Evolutionary conservation across 2,888 invertebrate genomes (phyloP), one percentile per base, ranked within the genome.

Genomic region (Danaus chrysippus): DNA sequence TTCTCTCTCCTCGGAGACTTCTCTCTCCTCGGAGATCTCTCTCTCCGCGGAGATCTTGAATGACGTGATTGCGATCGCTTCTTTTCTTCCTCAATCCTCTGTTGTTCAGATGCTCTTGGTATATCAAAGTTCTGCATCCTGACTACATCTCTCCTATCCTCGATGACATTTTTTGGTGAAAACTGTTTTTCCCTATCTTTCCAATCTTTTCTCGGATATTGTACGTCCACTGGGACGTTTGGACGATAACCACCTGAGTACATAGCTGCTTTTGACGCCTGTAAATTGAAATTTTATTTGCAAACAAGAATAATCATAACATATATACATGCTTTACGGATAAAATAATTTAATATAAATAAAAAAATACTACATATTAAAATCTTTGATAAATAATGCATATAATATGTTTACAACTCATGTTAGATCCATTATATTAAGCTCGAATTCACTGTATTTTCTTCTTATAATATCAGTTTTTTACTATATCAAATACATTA

Each of bases 241-340:
- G 79, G 77, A 52, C 83, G 84, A 68, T 82, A 88, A 70, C 82
- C 87, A 81, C 83, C 84, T 79, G 87, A 76, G 82, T 87, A 89
- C 77, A 82, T 82, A 80, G 77, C 78, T 83, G 84, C 83, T 67
- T 81, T 87, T 76, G 81, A 73, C 71, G 84, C 87, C 90, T 90
- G 89, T 72, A 89, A 90, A 87, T 83, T 81, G 73, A 89, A 90
- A 86, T 75, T 76, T 75, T 74, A 75, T 78, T 83, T 85, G 86
- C 81, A 83, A 81, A 82, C 74, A 77, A 68, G 62, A 67, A 67
- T 62, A 56, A 54, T 23, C 49, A 62, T 63, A 23, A 46, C 42
- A 58, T 55, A 55, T 59, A 17, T 52, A 52, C 44, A 42, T 23
- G 23, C 54, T n/a, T 42, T 13, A 11, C 44, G 15, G 10, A 44